Evolutionary conservation across 64 coral and sea anemone species (phyloP), one percentile per base, ranked within the genome.

Genomic region (Pocillopora verrucosa): DNA sequence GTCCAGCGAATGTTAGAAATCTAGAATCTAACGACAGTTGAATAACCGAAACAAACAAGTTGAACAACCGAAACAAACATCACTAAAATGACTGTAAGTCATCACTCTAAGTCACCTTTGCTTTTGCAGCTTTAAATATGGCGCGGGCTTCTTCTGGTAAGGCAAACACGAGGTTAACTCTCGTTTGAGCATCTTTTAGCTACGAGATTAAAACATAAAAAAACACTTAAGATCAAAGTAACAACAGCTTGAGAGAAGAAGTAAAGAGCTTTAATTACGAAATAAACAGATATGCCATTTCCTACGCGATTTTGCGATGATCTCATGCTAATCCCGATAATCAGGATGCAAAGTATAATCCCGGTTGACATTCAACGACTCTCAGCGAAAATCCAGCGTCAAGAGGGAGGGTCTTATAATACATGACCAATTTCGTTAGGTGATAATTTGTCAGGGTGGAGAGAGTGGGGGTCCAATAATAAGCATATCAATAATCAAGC

Each of bases 181-280:
- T 88, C 2, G 97, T 99, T 84, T 95, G 91, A 30, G 90, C 91
- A 36, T 95, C 88, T 91, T 99, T 99, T 38, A 99, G 76, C 97
- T 99, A 77, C 5, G 34, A 74, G n/a, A 61, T 34, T 77, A 82
- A 19, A 9, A 69, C 26, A 17, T 0, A 17, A 82, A 3, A 41
- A 79, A 0, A 76, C 34, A 67, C 20, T 60, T 15, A 76, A 6
- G 9, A 59, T 61, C 36, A 79, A 16, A 17, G 13, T 24, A 30
- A 58, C 11, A 37, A 41, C 5, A 3, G 20, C n/a, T 77, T 56
- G 80, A 11, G 25, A 70, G 25, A 70, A 24, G 10, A 25, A 25
- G 22, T 70, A 24, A 70, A 10, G 4, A 11, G 20, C 67, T 2
- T 25, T 24, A n/a, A 25, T 68, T 22, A 24, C 61, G 61, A 13